Evolutionary conservation across 2,797 vertebrate species (phyloP), one percentile per base, ranked within the genome.

Genomic region (Enteromius treurensis): DNA sequence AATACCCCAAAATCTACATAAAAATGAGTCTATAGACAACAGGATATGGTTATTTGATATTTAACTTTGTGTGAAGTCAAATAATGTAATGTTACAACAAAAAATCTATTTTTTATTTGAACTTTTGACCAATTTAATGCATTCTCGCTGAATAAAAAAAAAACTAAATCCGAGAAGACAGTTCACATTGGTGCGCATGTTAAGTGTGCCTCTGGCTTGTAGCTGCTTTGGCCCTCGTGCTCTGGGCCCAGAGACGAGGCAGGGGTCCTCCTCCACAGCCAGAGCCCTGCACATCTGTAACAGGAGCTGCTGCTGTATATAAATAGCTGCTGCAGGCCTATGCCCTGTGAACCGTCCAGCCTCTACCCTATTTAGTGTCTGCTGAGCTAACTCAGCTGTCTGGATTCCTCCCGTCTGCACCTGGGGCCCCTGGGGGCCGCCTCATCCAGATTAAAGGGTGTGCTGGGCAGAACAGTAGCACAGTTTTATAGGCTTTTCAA

Each of bases 201-300:
- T n/a, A 42, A 65, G 60, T 74, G 29, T 74, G 58, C 37, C 58
- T 53, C 42, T 64, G 23, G 21, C 55, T 45, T 23, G 49, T 83
- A 83, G 75, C 53, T 71, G 60, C 77, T 42, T 60, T 34, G 9
- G 76, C 53, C 21, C 51, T 77, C 73, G 74, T 32, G 1, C 47
- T 92, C 90, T 0, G 58, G 58, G 58, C 23, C 60, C 94, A 88
- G 90, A 94, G 94, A 93, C 95, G 91, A 93, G 81, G 10, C 88
- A 34, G 93, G 92, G 93, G 94, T 95, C 90, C 90, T 55, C 70
- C 68, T 65, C 80, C 53, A 55, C 34, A 29, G 89, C 90, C 75
- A 88, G 89, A 87, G 90, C 91, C 88, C 89, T 87, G 90, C 91
- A 91, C 92, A 92, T 94, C 92, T 94, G 95, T 94, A 95, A 95